Evolutionary conservation across 2,113 vertebrate genomes (phyloP), one percentile per base, ranked within the genome.

Genomic region (Semicossyphus pulcher): DNA sequence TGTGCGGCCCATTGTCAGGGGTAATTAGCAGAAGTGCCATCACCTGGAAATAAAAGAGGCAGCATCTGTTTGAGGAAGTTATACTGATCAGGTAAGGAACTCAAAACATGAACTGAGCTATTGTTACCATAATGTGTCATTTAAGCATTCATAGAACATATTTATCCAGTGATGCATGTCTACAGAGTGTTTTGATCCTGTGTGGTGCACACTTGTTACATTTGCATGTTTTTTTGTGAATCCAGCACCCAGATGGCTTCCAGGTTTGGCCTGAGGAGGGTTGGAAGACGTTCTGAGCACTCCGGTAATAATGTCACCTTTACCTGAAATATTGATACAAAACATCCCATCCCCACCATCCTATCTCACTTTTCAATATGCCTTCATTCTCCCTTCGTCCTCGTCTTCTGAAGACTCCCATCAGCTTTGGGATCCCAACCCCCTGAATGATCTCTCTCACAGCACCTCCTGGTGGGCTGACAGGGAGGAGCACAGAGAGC

Each of bases 11-110:
- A n/a, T n/a, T 58, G 52, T 57, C 10, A 20, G 3, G 31, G 49
- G 28, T 59, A 77, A 91, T 92, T 66, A 85, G 66, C 42, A 52
- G 26, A 87, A 89, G 69, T 87, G 78, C 7, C 10, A n/a, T 73
- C 89, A 91, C 62, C 89, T 92, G 89, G 57, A 45, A 60, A 53
- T 23, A 58, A 66, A 79, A 54, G 31, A 23, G 7, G 72, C 32
- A 11, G 51, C 21, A 1, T 26, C 28, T 53, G 28, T 14, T 7
- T 32, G 53, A 74, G 26, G 52, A 66, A 2, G 48, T 26, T 25
- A n/a, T 7, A 6, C 60, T 54, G 11, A 25, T 72, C 45, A 75
- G 67, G 64, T 73, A 36, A 85, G 69, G 31, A 8, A 23, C 15
- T 31, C 25, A 12, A 31, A 21, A 37, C 42, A 53, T 12, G 25